phyloP scores from a whole-genome alignment of 2,797 vertebrate species.

The Phalanger gymnotis region DNA sequence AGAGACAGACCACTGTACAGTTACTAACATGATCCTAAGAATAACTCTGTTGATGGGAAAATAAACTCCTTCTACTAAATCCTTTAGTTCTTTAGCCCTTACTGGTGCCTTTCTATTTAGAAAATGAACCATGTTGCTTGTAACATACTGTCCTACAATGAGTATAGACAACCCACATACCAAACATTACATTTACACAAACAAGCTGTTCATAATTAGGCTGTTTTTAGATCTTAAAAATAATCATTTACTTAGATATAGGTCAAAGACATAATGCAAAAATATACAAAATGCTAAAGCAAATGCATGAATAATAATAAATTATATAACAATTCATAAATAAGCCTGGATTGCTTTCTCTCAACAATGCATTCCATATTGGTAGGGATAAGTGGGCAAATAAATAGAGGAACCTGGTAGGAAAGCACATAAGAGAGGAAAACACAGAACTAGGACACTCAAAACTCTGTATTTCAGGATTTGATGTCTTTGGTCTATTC shows the following conservation, averaged over 20 bases:
- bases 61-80: not conserved
- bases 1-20: not conserved
- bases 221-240: not conserved
- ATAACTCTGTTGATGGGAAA: not conserved
- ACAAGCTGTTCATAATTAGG: not conserved
- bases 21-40: not conserved
- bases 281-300: not conserved
- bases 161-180: not conserved
- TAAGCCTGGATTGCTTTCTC: not conserved
- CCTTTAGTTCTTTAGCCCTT: not conserved
- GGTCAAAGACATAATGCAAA: not conserved
- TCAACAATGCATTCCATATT: not conserved
- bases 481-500: not conserved
- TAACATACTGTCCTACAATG: not conserved
- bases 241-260: not conserved
- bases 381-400: not conserved
- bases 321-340: not conserved
- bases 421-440: not conserved
- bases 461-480: not conserved
- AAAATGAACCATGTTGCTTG: not conserved
- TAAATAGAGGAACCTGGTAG: not conserved
- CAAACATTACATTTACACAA: not conserved
- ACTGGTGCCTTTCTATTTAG: not conserved
- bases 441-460: not conserved
- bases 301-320: not conserved